Conservation (phyloP, 2,113 vertebrate genomes). For the Poecile atricapillus region DNA sequence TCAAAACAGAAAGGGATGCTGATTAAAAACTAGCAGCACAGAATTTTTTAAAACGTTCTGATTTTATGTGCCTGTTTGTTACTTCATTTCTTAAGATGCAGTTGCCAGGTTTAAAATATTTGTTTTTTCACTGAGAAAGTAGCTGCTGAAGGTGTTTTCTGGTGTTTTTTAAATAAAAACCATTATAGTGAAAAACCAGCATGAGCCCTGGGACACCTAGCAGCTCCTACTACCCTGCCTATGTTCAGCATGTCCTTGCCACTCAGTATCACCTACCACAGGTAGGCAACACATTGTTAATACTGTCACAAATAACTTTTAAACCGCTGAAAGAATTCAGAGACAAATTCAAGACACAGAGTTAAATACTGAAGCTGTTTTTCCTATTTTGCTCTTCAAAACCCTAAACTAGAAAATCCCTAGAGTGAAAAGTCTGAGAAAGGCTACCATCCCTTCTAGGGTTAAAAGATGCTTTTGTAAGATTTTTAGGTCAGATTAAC, state of each 20-base stretch:
- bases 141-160: not conserved
- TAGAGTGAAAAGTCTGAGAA: conserved; percentile 48
- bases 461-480: conserved; percentile 79
- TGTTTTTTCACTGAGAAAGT: not conserved
- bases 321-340: conserved; percentile 26
- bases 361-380: conserved; percentile 54
- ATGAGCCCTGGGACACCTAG: not conserved
- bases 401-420: conserved; percentile 59
- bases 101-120: not conserved
- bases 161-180: not conserved
- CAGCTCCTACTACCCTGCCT: not conserved
- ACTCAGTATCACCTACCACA: not conserved
- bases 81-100: not conserved
- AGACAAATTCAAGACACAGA: conserved; percentile 13
- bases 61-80: not conserved
- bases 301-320: not conserved
- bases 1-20: not conserved
- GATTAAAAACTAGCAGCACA: not conserved
- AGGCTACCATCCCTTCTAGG: conserved; percentile 62
- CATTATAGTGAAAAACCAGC: not conserved
- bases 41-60: not conserved
- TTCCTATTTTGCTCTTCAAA: conserved; percentile 60
- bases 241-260: not conserved
- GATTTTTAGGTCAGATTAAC: conserved; percentile 81
- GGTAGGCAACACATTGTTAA: not conserved